Evolutionary conservation across 2,797 vertebrate species (phyloP).

Genomic region (Lemur catta): DNA sequence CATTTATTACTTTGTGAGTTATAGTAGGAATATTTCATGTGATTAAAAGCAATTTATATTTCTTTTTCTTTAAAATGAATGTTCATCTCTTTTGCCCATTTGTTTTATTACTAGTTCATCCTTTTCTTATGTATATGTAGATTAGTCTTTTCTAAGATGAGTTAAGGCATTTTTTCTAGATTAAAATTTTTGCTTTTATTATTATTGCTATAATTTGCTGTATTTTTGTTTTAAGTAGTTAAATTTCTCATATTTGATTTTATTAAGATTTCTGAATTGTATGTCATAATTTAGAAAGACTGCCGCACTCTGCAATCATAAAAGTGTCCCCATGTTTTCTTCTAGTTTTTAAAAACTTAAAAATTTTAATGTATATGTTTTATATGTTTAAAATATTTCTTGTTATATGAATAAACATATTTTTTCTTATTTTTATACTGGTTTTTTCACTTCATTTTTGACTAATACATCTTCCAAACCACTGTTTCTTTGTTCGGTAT

Average conservation of each 20-base stretch:
- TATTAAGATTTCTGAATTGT: neutral
- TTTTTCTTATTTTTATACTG: neutral
- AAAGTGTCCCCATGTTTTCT: neutral
- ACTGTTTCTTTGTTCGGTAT: neutral
- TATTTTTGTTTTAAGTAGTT: neutral
- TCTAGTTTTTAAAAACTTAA: neutral
- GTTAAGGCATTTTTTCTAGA: neutral
- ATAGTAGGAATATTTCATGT: neutral
- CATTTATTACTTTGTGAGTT: neutral
- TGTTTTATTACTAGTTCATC: neutral
- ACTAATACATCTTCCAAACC: neutral
- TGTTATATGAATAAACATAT: neutral
- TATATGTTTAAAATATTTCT: neutral
- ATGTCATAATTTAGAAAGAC: neutral
- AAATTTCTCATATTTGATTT: neutral
- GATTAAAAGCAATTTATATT: neutral
- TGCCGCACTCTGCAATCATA: neutral
- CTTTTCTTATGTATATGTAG: neutral
- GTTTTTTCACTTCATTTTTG: neutral
- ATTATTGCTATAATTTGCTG: neutral
- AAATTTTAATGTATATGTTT: neutral
- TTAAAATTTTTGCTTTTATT: neutral
- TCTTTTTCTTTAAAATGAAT: neutral
- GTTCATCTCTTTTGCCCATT: neutral
- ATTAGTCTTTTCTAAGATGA: neutral